Evolutionary conservation across 2,888 invertebrate genomes (phyloP).

Genomic region (Protodeltote pygarga): DNA sequence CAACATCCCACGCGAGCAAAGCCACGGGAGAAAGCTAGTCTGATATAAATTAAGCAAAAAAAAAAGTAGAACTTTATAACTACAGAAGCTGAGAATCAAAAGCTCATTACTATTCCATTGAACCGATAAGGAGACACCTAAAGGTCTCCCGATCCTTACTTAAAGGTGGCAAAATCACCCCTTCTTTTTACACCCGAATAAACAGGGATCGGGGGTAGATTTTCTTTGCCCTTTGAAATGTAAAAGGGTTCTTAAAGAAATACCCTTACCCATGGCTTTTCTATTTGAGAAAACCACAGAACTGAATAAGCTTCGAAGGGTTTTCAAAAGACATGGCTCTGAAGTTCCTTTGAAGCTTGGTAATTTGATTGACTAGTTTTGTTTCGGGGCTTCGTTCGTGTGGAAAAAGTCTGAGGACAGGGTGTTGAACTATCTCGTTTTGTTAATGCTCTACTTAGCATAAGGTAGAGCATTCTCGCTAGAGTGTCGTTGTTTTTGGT

Average conservation of each 20-base stretch:
- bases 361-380: slow-evolving; percentile 3
- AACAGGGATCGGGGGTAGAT: slow-evolving; percentile 5
- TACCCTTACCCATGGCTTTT: slow-evolving; percentile 15
- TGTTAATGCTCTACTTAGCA: too few species aligned
- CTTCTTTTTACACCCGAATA: slow-evolving; percentile 13
- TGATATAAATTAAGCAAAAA: too few species aligned
- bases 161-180: slow-evolving; percentile 12
- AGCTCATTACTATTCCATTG: neutral
- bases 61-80: too few species aligned
- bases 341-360: slow-evolving; percentile 21
- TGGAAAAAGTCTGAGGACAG: too few species aligned
- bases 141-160: neutral
- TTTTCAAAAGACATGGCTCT: slow-evolving; percentile 33
- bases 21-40: too few species aligned
- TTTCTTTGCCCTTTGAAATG: slow-evolving; percentile 38
- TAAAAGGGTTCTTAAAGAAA: slow-evolving; percentile 40
- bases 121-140: neutral
- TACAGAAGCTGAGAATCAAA: too few species aligned
- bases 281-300: slow-evolving; percentile 23
- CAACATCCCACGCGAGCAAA: too few species aligned
- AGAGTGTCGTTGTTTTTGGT: too few species aligned
- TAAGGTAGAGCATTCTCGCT: too few species aligned
- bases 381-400: neutral
- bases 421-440: too few species aligned
- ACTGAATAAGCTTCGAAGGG: slow-evolving; percentile 23